Evolutionary conservation across 2,888 invertebrate genomes (phyloP), one percentile per base, ranked within the genome.

Genomic region (Plagodis dolabraria): DNA sequence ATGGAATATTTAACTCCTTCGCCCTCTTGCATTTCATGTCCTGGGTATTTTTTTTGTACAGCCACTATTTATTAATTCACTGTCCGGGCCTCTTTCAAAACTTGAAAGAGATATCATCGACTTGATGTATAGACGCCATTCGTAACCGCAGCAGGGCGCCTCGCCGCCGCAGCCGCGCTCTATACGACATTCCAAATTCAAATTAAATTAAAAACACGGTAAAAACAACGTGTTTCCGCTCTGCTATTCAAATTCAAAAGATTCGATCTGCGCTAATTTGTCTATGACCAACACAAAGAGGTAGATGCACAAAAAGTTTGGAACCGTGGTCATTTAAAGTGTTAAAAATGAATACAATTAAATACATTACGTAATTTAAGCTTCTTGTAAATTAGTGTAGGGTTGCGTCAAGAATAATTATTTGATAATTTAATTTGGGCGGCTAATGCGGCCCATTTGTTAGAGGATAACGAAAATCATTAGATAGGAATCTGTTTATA

Each of bases 51-150:
- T 84, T 83, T 85, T 83, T 82, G 57, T 60, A 43, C 71, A 12
- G 68, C 73, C 71, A 76, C 71, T 74, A 82, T 87, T 83, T 87
- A 89, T 88, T 87, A 88, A 90, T 89, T 86, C 79, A 80, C 80
- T 80, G 84, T 70, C 74, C 82, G 76, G 84, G 82, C 75, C 82
- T 79, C 82, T 79, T 88, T 86, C 85, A 85, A 85, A 88, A 89
- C 86, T 87, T 89, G 87, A 92, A 90, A 88, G 87, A 92, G 92
- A 92, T 92, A 92, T 90, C 92, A 92, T 92, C 92, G 83, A 72
- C 73, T 83, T 92, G 92, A 92, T 92, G 89, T 85, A 91, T 91
- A 78, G 86, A 81, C 79, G 83, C 87, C 89, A 92, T 92, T 92
- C 88, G 90, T 91, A 82, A 86, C 76, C 87, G 79, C 86, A 69